Evolutionary conservation across 2,113 vertebrate species (phyloP), one percentile per base, ranked within the genome.

Genomic region (Martes martes): DNA sequence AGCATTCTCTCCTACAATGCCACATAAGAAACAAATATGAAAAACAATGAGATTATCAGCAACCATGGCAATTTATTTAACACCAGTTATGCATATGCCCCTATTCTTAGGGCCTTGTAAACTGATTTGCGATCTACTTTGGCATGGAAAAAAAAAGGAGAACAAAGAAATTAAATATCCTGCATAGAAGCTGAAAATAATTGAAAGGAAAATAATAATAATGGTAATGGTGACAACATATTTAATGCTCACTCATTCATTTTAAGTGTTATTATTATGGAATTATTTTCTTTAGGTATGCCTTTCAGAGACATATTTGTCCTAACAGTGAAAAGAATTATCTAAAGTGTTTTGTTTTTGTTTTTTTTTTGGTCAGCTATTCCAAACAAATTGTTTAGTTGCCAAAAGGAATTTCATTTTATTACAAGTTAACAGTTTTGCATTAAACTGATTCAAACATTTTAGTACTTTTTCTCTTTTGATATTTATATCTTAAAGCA

Each of bases 291-390:
- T 79, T 47, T 88, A n/a, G 39, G 15, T 92, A 50, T 83, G 31
- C 28, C 26, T 94, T 95, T 97, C 80, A 94, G 83, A 92, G 47
- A 76, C 11, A 2, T 39, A 1, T 96, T 96, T 96, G 26, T 88
- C 78, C 57, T 86, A 50, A 81, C 1, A 71, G 21, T 95, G 26
- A 89, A 93, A 96, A 91, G 5, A 14, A 79, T 96, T 33, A 71
- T 14, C 21, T 81, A 42, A 94, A 88, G 33, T 94, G 50, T 14
- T 47, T 47, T 47, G 10, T 50, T 14, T 14, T 50, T 50, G 14
- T 50, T 50, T 80, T 57, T 63, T 26, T 82, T 36, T 96, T 19
- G 3, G 19, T 33, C 47, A 96, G 73, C 11, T 82, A 52, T 93
- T 91, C 10, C 21, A 88, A 80, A 26, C 89, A 78, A 52, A 19